These are phyloP conservation scores for Enteromius mattozi DNA, from an alignment of 2,797 vertebrate genomes.

Conservation along the genomic window DNA sequence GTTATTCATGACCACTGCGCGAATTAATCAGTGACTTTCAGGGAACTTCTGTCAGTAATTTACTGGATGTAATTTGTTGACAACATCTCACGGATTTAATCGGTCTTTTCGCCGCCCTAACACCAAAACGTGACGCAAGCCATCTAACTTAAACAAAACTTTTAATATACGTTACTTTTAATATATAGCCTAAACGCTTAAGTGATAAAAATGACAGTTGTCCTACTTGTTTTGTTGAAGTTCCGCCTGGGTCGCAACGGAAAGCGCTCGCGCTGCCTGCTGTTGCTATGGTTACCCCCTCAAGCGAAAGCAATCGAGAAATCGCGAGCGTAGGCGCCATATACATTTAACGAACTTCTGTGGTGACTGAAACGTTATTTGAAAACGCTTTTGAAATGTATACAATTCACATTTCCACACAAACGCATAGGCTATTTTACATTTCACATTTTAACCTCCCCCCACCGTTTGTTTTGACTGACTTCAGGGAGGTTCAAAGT, in stretches of 20 bases:
- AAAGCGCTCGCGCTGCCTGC: not conserved
- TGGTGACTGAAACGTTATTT: not conserved
- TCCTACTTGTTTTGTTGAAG: conserved; percentile 10
- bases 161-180: not conserved
- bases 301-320: not conserved
- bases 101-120: not conserved
- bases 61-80: not conserved
- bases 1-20: not conserved
- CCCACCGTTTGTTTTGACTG: conserved; percentile 1
- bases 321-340: not conserved
- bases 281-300: conserved; percentile 34
- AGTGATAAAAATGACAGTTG: conserved; percentile 3
- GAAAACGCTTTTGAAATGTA: conserved; percentile 5
- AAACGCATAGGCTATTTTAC: not conserved
- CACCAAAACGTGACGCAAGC: not conserved
- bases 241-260: not conserved
- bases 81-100: not conserved
- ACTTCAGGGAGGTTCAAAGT: conserved; percentile 17
- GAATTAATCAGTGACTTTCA: not conserved
- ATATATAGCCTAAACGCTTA: not conserved
- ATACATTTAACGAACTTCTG: not conserved
- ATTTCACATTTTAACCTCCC: not conserved
- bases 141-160: not conserved
- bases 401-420: not conserved
- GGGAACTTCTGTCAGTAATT: not conserved